Base-by-base conservation (phyloP, 1,140 invertebrate species). In the Notospermus geniculatus region DNA sequence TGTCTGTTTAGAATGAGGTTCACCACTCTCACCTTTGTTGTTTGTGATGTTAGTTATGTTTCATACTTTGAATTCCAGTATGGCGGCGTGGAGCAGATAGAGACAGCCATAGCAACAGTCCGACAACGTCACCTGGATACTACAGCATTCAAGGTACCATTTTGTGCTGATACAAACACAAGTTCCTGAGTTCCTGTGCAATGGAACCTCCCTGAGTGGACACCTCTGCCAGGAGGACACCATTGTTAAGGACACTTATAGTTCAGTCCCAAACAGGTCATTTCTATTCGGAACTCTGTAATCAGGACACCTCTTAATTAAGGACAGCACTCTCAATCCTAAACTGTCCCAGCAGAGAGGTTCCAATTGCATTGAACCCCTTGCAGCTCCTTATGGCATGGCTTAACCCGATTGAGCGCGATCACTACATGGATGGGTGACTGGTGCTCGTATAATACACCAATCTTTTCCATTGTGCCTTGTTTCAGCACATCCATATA, bases 21-120 rank as follows among this genome's bases (percentile, higher is more conserved):
- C 11, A 43, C 11, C 39, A 43, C 39, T 13, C 19, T 43, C 39
- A 19, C 19, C 11, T 11, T 11, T 13, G 19, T 19, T 43, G 39
- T 43, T 13, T 13, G 39, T 43, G 11, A 43, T 43, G 19, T 43
- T 43, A 11, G 19, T 43, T 19, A 43, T 13, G 19, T 11, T 43
- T 43, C 39, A 11, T 11, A 43, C 11, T 13, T 19, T 13, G 39
- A 13, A 43, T 27, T 59, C 25, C 41, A 59, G 57, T 22, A 59
- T 22, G 57, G 57, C 19, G 45, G 57, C 2, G 57, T 59, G 17
- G 23, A 53, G 22, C 57, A 59, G 27, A 39, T 59, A 13, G 57
- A 59, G 25, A 25, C 27, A 59, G 57, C 57, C 5, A 59, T 59
- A 17, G n/a, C 23, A 15, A 52, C 19, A 50, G 5, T 59, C 15